Conservation (phyloP, 2,113 vertebrate species). For the Saimiri boliviensis region DNA sequence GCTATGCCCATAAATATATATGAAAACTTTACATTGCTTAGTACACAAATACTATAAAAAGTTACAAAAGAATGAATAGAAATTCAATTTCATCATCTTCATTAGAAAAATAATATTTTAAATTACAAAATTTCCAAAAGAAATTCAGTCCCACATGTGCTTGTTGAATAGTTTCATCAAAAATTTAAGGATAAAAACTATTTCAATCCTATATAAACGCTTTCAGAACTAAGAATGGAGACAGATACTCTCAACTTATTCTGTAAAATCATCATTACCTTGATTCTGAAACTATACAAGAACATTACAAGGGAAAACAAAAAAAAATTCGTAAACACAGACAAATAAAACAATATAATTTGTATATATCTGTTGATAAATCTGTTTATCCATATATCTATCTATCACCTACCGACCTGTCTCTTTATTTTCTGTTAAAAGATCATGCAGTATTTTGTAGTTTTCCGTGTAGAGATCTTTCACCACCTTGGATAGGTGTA, state of each 20-base stretch:
- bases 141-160: not conserved
- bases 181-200: not conserved
- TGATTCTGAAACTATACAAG: not conserved
- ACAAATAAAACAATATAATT: not conserved
- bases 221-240: not conserved
- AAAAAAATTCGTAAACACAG: not conserved
- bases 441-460: not conserved
- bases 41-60: not conserved
- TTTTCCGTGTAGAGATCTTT: too few relatives aligned
- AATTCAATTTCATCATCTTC: not conserved
- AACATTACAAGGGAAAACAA: not conserved
- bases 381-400: not conserved
- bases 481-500: too few relatives aligned
- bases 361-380: not conserved
- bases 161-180: not conserved
- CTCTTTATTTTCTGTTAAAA: not conserved
- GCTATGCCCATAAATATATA: not conserved
- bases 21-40: not conserved
- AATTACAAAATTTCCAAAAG: not conserved
- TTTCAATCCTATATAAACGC: not conserved
- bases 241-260: not conserved
- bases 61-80: not conserved
- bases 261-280: not conserved
- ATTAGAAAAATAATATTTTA: not conserved
- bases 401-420: not conserved